A percentile compares a stretch with the other conserved stretches of the same genome.
phyloP scores from a whole-genome alignment of 2,113 vertebrate genomes.

The Lagopus leucura region DNA sequence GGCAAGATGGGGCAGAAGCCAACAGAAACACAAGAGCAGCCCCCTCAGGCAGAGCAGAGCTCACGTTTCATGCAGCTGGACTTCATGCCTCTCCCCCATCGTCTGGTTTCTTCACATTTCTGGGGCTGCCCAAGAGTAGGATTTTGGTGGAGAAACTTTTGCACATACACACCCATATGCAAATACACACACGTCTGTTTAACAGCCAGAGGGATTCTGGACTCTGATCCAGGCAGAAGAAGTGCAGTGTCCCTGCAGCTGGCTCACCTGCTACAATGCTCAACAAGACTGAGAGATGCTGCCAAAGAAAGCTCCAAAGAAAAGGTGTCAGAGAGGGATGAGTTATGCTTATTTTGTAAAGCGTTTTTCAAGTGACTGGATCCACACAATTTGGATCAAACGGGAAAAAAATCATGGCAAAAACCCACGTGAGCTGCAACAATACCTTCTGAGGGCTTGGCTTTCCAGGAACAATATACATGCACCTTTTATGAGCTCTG shows the following conservation, averaged over 20 bases:
- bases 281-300: not conserved
- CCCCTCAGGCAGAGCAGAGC: rapidly evolving
- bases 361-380: not conserved
- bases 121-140: not conserved
- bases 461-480: not conserved
- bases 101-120: not conserved
- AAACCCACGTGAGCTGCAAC: not conserved
- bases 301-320: not conserved
- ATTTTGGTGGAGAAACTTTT: not conserved
- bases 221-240: conserved; percentile 18
- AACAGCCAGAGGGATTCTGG: not conserved
- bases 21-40: not conserved
- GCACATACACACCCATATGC: not conserved
- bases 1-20: not conserved
- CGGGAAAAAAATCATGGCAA: not conserved
- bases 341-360: not conserved
- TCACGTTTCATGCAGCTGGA: rapidly evolving
- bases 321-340: not conserved
- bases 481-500: not conserved
- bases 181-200: rapidly evolving
- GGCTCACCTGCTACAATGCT: not conserved
- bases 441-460: not conserved
- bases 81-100: not conserved
- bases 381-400: not conserved
- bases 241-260: not conserved